Evolutionary conservation across 2,888 invertebrate genomes (phyloP), one percentile per base, ranked within the genome.

Genomic region (Rambutsinella grinnellia): DNA sequence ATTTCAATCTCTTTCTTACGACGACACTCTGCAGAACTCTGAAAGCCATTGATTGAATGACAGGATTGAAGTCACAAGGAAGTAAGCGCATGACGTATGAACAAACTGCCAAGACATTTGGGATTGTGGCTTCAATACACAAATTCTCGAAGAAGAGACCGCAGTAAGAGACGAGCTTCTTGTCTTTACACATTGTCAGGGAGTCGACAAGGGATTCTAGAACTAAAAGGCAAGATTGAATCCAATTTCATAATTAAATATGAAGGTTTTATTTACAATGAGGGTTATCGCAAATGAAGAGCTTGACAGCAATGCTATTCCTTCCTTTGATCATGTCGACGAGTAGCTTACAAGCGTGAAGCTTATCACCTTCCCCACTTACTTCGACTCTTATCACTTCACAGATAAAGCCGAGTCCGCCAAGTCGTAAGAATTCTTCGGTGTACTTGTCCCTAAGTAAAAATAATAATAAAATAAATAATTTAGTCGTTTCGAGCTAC

Each of bases 51-150:
- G 77, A 63, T 68, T 83, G 83, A 74, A 83, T 72, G 21, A 36
- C 19, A 15, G 83, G 83, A 51, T 83, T 83, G 51, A 83, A 83
- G 56, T 83, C 81, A 61, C 81, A 83, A 3, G 83, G 80, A 10
- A 83, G 57, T 13, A 81, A 61, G 8, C 79, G 79, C 70, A 81
- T 78, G 27, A 83, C 72, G 28, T 71, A 80, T 15, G 75, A 78
- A 13, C 76, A 75, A 6, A 82, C 70, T 46, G 68, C 75, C 46
- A 51, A 51, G 1, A 81, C 46, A 57, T 81, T 77, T 17, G 44
- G 46, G 47, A 74, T 72, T 6, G 69, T 79, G 24, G 76, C 79
- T 17, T 79, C 80, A 60, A 75, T 58, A 49, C 81, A 79, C 27
- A 83, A 53, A 21, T 65, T 72, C 49, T 81, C 72, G 51, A 83